A percentile compares a stretch with the other conserved stretches of the same genome.
Conservation (phyloP, 2,113 vertebrate species). For the Anhinga rufa region DNA sequence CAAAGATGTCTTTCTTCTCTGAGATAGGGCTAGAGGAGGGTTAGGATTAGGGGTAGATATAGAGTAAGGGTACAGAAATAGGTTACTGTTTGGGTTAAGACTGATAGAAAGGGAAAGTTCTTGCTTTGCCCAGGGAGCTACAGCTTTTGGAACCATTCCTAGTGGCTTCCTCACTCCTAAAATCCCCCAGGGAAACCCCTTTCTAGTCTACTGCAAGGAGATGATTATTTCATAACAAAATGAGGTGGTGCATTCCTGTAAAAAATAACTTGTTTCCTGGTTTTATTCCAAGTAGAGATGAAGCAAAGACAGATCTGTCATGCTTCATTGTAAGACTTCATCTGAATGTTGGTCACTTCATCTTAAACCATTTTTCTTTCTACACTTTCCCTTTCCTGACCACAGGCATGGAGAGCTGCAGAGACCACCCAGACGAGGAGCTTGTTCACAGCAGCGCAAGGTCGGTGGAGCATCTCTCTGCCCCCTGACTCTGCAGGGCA, state of each 20-base stretch:
- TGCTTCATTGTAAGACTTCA: background rate
- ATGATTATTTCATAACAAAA: background rate
- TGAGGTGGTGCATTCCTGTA: background rate
- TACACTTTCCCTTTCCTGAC: background rate
- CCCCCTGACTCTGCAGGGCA: background rate
- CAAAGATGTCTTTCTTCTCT: background rate
- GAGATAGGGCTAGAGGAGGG: background rate
- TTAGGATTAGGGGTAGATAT: background rate
- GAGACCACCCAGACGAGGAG: background rate
- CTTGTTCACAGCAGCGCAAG: background rate
- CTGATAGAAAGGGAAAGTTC: background rate
- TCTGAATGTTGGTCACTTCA: background rate
- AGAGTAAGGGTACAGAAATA: background rate
- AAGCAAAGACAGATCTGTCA: conserved; percentile 11
- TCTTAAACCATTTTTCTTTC: background rate
- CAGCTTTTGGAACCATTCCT: background rate
- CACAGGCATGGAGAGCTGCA: background rate
- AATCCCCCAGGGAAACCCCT: background rate
- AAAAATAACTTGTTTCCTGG: background rate
- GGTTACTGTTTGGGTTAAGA: background rate
- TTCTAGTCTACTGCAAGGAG: background rate
- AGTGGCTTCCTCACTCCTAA: background rate
- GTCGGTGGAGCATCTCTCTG: background rate
- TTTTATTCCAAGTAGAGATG: background rate
- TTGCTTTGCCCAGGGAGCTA: background rate